A percentile compares a stretch with the other conserved stretches of the same genome.
Conservation (phyloP, 1,140 invertebrate genomes). For the Arctopsyche grandis region DNA sequence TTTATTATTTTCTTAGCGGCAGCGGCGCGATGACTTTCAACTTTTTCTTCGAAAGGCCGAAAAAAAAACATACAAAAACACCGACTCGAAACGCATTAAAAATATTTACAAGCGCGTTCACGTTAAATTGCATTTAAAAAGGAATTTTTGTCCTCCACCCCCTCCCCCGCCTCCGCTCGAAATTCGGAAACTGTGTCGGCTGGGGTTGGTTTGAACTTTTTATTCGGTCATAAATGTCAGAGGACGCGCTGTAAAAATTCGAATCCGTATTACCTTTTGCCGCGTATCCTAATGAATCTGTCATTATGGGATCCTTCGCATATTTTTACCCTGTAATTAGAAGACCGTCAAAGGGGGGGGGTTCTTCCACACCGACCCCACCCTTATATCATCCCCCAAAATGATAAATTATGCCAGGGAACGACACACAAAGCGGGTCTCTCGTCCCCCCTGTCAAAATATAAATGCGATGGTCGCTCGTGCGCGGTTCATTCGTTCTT, state of each 20-base stretch:
- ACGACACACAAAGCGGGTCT: neutral
- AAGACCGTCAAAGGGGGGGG: neutral
- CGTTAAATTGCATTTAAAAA: no score
- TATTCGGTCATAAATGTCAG: constrained; percentile 1
- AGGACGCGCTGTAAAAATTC: neutral
- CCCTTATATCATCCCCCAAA: neutral
- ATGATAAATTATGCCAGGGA: neutral
- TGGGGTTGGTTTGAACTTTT: neutral
- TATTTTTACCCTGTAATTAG: constrained; percentile 11
- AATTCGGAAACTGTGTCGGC: no score
- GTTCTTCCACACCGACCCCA: neutral
- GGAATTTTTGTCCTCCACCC: no score
- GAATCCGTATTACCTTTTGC: constrained; percentile 1
- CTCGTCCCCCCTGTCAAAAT: neutral
- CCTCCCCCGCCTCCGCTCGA: no score
- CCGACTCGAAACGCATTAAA: no score
- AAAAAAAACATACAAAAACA: no score
- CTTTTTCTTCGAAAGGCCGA: no score
- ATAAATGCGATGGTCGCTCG: neutral
- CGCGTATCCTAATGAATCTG: constrained; percentile 9
- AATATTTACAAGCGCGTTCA: no score
- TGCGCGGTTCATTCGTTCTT: neutral
- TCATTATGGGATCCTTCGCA: constrained; percentile 9
- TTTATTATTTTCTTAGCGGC: no score
- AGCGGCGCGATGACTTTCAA: no score